Evolutionary conservation across 2,888 invertebrate genomes (phyloP).

Genomic region (Megalurothrips usitatus): DNA sequence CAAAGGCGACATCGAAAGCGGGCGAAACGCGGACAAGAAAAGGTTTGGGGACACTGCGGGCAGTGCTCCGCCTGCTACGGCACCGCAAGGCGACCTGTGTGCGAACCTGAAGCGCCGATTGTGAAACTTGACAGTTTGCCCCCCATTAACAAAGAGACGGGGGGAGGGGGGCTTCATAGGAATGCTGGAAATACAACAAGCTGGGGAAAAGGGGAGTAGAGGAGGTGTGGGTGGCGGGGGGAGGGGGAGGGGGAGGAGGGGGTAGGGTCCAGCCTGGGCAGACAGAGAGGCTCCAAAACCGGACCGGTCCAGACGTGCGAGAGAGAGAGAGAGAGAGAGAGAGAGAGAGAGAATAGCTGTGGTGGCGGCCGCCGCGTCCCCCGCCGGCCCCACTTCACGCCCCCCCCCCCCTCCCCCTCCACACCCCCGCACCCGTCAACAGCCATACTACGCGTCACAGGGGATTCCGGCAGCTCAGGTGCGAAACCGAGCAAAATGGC

Average conservation of each 20-base stretch:
- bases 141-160: not conserved
- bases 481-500: conserved; percentile 13
- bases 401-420: not conserved
- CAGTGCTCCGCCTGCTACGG: not conserved
- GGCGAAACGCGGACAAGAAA: too few species aligned
- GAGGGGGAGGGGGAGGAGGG: not conserved
- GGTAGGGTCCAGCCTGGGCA: not conserved
- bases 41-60: too few species aligned
- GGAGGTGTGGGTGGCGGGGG: not conserved
- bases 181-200: not conserved
- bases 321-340: not conserved
- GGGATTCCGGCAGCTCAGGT: not conserved
- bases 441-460: not conserved
- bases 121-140: conserved; percentile 18
- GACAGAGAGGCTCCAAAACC: conserved; percentile 12
- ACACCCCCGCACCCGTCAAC: not conserved
- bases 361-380: not conserved
- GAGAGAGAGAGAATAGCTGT: not conserved
- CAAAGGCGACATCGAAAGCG: too few species aligned
- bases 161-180: not conserved
- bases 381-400: not conserved
- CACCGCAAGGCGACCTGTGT: not conserved
- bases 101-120: not conserved
- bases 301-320: not conserved
- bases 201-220: not conserved